Evolutionary conservation across 1,140 invertebrate genomes (phyloP).

Genomic region (Homalodisca vitripennis): DNA sequence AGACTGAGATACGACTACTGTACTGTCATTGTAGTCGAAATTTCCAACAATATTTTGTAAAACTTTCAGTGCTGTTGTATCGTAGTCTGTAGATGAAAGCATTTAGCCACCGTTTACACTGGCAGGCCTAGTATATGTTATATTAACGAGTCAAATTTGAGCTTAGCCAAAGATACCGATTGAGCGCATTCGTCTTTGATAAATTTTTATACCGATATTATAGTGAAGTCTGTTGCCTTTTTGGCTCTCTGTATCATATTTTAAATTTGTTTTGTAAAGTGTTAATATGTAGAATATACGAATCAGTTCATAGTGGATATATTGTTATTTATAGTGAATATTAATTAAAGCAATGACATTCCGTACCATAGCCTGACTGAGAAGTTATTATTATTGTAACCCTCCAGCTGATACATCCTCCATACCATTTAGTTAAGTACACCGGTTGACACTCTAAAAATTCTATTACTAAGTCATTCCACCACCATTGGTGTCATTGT

Average conservation of each 20-base stretch:
- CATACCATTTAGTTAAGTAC: no score
- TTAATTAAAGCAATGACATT: conserved; percentile 14
- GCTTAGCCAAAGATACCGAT: conserved; percentile 24
- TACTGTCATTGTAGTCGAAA: not conserved
- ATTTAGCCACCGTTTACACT: not conserved
- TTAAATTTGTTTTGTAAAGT: conserved; percentile 18
- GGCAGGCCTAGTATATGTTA: conserved; percentile 5
- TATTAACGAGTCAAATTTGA: conserved; percentile 10
- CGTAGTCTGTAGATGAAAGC: not conserved
- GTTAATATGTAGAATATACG: conserved; percentile 21
- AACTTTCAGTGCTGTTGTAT: conserved; percentile 1
- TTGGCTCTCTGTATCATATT: conserved; percentile 16
- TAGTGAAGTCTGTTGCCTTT: not conserved
- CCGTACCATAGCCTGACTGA: conserved; percentile 12
- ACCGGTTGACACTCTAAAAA: no score
- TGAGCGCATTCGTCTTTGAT: not conserved
- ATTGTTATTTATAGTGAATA: conserved; percentile 21
- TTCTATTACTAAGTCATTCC: no score
- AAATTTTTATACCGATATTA: conserved; percentile 26
- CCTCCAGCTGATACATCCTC: no score
- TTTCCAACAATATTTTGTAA: conserved; percentile 18
- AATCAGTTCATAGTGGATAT: conserved; percentile 20
- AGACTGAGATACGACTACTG: conserved; percentile 6
- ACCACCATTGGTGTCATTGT: no score
- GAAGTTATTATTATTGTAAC: no score